These are phyloP conservation scores for Ptychadena robeensis DNA, from an alignment of 2,797 vertebrate species.

Conservation along the genomic window DNA sequence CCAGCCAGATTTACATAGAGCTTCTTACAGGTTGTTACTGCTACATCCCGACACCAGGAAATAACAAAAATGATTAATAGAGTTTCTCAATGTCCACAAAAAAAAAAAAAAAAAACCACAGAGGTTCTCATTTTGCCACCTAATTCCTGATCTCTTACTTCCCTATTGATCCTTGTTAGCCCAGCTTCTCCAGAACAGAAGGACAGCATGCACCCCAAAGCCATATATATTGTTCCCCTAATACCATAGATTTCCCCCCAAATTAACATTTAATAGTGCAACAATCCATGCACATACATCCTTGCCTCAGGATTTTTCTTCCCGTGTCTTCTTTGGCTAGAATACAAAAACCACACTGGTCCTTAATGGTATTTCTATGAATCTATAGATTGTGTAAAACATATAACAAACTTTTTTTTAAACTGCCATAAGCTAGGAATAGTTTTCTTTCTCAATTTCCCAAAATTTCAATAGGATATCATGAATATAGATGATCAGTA, in stretches of 20 bases:
- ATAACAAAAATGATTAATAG: too few species aligned
- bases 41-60: too few species aligned
- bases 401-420: too few species aligned
- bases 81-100: too few species aligned
- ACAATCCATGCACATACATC: constrained; percentile 68
- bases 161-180: background rate
- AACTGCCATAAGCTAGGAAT: too few species aligned
- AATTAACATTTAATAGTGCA: background rate
- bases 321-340: constrained; percentile 73
- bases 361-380: background rate
- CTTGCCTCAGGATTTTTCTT: constrained; percentile 69
- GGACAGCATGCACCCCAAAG: background rate
- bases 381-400: background rate
- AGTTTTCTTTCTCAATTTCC: too few species aligned
- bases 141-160: background rate
- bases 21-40: background rate
- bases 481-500: too few species aligned
- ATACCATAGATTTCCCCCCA: background rate
- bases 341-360: constrained; percentile 68
- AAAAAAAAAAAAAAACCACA: too few species aligned
- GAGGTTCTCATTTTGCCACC: too few species aligned
- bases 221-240: background rate
- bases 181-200: background rate
- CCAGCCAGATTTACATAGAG: background rate
- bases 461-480: too few species aligned